These are phyloP conservation scores for Thunnus maccoyii DNA, from an alignment of 2,113 vertebrate species.

Conservation along the genomic window DNA sequence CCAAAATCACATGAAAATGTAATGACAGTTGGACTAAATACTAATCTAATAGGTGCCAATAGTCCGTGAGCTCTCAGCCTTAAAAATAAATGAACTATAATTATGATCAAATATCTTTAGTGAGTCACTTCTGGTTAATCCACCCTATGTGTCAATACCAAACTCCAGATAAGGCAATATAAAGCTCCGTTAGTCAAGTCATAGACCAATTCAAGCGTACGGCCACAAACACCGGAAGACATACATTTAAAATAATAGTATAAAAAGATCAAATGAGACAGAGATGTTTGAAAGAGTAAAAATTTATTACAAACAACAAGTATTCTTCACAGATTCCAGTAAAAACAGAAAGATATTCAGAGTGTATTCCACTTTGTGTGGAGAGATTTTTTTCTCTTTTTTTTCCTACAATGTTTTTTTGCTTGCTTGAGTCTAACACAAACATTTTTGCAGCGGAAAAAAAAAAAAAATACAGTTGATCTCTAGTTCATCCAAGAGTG, in stretches of 20 bases:
- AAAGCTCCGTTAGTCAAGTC: background rate
- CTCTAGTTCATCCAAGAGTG: background rate
- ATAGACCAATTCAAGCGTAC: background rate
- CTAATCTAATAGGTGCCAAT: background rate
- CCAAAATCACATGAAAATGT: background rate
- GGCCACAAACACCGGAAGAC: background rate
- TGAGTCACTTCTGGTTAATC: background rate
- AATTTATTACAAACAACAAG: constrained; percentile 81
- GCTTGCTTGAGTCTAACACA: background rate
- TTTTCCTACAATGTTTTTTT: background rate
- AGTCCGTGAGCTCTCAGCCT: background rate
- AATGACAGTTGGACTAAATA: background rate
- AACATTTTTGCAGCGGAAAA: background rate
- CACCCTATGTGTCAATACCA: background rate
- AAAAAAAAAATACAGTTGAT: background rate
- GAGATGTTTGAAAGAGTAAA: constrained; percentile 57
- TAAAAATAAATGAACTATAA: background rate
- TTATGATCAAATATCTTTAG: background rate
- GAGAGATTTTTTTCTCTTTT: background rate
- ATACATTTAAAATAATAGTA: constrained; percentile 10
- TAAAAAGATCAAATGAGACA: constrained; percentile 53
- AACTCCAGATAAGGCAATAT: background rate
- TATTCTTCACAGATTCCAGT: constrained; percentile 51
- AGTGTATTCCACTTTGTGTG: background rate
- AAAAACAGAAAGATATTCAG: constrained; percentile 31